phyloP scores from a whole-genome alignment of 2,888 invertebrate species.

The Drosophila koepferae region DNA sequence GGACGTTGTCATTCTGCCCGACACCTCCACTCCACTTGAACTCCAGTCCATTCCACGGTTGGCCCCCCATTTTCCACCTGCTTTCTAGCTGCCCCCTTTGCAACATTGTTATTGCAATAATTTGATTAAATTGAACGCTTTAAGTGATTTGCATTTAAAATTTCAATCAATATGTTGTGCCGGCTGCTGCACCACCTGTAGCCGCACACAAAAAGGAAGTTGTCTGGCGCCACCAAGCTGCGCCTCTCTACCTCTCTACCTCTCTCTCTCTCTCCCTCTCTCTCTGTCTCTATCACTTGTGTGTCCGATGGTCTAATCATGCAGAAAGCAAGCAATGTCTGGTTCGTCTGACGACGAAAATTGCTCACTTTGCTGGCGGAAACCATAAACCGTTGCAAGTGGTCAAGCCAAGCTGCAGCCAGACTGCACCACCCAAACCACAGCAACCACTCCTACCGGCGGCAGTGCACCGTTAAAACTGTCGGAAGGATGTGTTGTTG shows the following conservation, averaged over 20 bases:
- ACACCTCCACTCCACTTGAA: not conserved
- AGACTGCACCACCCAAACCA: not conserved
- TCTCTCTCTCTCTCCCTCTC: not conserved
- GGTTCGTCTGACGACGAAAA: constrained; percentile 26
- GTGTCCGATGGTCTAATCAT: constrained; percentile 56
- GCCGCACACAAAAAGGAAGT: constrained; percentile 46
- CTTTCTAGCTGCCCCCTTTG: not conserved
- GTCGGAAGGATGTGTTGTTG: constrained; percentile 50
- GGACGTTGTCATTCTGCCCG: constrained; percentile 16
- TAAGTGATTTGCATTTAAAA: constrained; percentile 81
- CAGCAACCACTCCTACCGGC: not conserved
- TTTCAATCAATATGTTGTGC: constrained; percentile 79
- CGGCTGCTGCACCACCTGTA: constrained; percentile 26
- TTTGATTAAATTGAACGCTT: constrained; percentile 81
- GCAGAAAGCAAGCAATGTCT: constrained; percentile 44
- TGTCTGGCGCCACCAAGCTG: constrained; percentile 56
- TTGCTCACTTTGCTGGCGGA: constrained; percentile 69
- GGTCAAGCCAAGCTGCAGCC: constrained; percentile 36
- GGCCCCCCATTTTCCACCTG: not conserved
- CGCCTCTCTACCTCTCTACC: not conserved
- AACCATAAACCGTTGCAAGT: constrained; percentile 65
- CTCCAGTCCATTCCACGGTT: not conserved
- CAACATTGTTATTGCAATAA: constrained; percentile 68
- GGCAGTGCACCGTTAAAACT: constrained; percentile 5
- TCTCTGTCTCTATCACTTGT: not conserved